Evolutionary conservation across 2,797 vertebrate genomes (phyloP), one percentile per base, ranked within the genome.

Genomic region (Tympanoctomys barrerae): DNA sequence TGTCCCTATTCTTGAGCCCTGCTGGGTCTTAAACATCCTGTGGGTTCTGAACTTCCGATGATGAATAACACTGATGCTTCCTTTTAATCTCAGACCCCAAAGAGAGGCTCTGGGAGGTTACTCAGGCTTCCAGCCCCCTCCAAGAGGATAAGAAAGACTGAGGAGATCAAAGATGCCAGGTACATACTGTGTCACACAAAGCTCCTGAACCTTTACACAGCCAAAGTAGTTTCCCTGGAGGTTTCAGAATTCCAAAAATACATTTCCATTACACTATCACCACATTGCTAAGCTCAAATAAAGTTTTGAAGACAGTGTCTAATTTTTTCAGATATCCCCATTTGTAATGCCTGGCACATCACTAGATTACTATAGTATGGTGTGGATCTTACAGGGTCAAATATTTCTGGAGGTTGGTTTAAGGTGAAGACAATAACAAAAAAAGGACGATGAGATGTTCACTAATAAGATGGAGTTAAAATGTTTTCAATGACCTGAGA

Each of bases 241-340:
- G 77, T n/a, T 80, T 93, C 79, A 89, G 39, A 94, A 89, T 71
- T 92, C 79, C 77, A 83, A 94, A 95, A 82, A 36, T 82, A 79
- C 16, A 6, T 91, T 82, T 78, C 36, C 88, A 62, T 36, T 79
- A 66, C 31, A 87, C 21, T 36, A 59, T 54, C 22, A 7, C 33
- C 18, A 66, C n/a, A n/a, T 77, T 66, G 19, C 89, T 62, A 92
- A 88, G 42, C 66, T 57, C 7, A 80, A 95, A 84, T 77, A 77
- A 96, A 81, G 26, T 5, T 89, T 71, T 52, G 66, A 83, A 94
- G 14, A 94, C 39, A 64, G n/a, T 10, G 13, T 68, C 33, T 4
- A 64, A 6, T 68, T 52, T 54, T 79, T 59, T 71, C 82, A 70
- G 39, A 79, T 49, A 77, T 10, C 57, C 46, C 61, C 14, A 33